A percentile compares a stretch with the other conserved stretches of the same genome.
These are phyloP conservation scores for Microctonus hyperodae DNA, from an alignment of 2,888 invertebrate species.

Conservation along the genomic window DNA sequence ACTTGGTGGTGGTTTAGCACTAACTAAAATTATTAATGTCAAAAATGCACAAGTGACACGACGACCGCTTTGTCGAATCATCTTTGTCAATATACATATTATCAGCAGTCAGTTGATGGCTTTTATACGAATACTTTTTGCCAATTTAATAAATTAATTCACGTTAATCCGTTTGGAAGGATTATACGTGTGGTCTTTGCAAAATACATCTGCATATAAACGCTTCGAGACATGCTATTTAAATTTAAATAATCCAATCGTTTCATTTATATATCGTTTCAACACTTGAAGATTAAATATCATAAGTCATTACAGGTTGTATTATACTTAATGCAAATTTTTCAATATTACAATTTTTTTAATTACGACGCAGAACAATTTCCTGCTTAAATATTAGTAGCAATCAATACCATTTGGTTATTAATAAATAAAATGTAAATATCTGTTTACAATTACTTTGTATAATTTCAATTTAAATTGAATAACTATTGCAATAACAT, in stretches of 20 bases:
- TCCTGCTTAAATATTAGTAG: constrained; percentile 28
- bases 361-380: constrained; percentile 4
- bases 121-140: constrained; percentile 24
- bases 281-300: constrained; percentile 51
- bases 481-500: no score
- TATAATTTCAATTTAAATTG: no score
- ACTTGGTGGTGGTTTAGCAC: constrained; percentile 45
- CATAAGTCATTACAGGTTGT: constrained; percentile 10
- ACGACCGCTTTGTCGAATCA: constrained; percentile 45
- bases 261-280: neutral
- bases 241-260: constrained; percentile 45
- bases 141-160: neutral
- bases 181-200: neutral
- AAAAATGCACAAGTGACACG: constrained; percentile 41
- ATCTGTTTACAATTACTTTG: neutral
- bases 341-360: neutral
- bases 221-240: constrained; percentile 21
- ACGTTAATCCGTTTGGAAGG: neutral
- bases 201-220: constrained; percentile 21
- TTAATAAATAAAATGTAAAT: neutral
- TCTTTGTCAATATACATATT: constrained; percentile 39
- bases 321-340: constrained; percentile 28
- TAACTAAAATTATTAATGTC: constrained; percentile 38
- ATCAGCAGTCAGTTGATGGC: neutral
- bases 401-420: neutral